Conservation (phyloP, 2,113 vertebrate genomes). For the Rhipidura dahli region DNA sequence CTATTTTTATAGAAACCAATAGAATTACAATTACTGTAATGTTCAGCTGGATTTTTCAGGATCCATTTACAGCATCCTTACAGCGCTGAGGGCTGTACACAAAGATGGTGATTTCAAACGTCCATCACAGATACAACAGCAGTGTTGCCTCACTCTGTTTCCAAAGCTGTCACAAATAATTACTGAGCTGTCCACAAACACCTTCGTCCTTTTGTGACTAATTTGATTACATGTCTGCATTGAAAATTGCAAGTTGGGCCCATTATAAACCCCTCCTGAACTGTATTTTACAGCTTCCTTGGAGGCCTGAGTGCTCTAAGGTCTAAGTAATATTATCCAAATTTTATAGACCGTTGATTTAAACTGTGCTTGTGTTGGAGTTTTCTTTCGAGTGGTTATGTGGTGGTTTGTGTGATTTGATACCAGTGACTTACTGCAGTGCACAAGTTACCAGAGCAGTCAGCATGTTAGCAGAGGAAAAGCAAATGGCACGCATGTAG, state of each 20-base stretch:
- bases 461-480: background rate
- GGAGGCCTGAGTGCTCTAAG: background rate
- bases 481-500: background rate
- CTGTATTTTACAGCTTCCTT: background rate
- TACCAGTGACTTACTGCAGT: background rate
- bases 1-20: constrained; percentile 6
- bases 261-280: background rate
- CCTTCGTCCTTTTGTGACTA: background rate
- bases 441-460: background rate
- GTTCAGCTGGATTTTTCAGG: background rate
- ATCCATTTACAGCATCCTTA: constrained; percentile 15
- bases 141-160: background rate
- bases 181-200: background rate
- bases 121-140: background rate
- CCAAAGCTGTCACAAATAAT: background rate
- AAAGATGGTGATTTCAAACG: background rate
- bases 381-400: background rate
- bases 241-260: background rate
- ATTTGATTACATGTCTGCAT: constrained; percentile 15
- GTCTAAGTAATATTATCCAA: background rate
- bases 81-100: background rate
- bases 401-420: background rate
- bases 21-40: constrained; percentile 18
- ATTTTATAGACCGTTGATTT: constrained; percentile 8
- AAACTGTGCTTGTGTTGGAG: background rate